Base-by-base conservation (phyloP, 2,888 invertebrate genomes). In the Zaprionus lineosus region DNA sequence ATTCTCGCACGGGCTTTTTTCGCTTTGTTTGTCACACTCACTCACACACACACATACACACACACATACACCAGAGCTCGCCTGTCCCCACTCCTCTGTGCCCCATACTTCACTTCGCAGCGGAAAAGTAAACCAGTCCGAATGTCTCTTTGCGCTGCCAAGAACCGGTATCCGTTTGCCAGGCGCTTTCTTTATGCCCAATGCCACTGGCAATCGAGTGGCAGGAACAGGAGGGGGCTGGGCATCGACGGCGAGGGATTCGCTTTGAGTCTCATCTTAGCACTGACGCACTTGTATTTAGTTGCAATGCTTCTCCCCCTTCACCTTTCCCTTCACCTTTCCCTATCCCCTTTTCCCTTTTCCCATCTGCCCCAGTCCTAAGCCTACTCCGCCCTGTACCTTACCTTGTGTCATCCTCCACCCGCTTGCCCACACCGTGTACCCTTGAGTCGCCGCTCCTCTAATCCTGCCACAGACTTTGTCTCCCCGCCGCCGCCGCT, bases 1-100 rank as follows among this genome's bases (percentile, higher is more conserved):
- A 46, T 68, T 72, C 60, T 76, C 37, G 62, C 68, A 48, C 53
- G 52, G 64, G 43, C 71, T 77, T 74, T 62, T 74, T 74, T 67
- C 76, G 81, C 81, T 85, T 79, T 86, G 85, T 82, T 82, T 82
- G 81, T 85, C 81, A 83, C 81, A 64, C 74, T 73, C 74, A 59
- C 12, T 36, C 28, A 16, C 21, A 48, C 14, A 52, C 47, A 62
- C 34, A 46, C 37, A 39, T 11, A 36, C 21, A 36, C 34, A 18
- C 14, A 36, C 0, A 57, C 40, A 33, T 12, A 48, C n/a, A n/a
- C n/a, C n/a, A n/a, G n/a, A n/a, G n/a, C n/a, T n/a, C 7, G 21
- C 21, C 21, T 7, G 3, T 21, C 4, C 21, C 21, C 21, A 3
- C 33, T 14, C n/a, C n/a, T n/a, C n/a, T n/a, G n/a, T n/a, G n/a